phyloP scores from a whole-genome alignment of 1,140 invertebrate species.

The Charaxes varanes region DNA sequence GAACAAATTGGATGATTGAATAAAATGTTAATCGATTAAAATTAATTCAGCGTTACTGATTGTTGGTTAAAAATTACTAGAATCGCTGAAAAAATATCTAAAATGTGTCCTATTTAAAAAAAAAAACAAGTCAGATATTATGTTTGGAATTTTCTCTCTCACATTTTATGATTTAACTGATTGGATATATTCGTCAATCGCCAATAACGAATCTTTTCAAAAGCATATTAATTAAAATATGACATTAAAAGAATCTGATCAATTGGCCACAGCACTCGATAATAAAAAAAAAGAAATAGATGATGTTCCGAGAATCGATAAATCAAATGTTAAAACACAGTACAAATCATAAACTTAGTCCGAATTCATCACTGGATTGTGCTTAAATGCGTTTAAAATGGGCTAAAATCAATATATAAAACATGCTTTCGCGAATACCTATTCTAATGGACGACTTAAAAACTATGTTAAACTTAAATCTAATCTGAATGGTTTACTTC shows the following conservation, averaged over 20 bases:
- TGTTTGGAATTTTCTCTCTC: too few species aligned
- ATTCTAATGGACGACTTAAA: conserved; percentile 36
- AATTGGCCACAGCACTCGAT: conserved; percentile 29
- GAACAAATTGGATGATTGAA: conserved; percentile 25
- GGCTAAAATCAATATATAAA: conserved; percentile 61
- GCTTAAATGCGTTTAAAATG: conserved; percentile 31
- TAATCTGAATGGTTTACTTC: conserved; percentile 52
- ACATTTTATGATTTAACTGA: conserved; percentile 26
- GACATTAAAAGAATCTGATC: conserved; percentile 45
- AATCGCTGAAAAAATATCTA: conserved; percentile 21
- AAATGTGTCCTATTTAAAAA: conserved; percentile 36
- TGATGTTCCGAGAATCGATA: conserved; percentile 18
- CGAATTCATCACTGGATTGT: conserved; percentile 21
- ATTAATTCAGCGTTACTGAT: conserved; percentile 21
- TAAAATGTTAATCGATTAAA: conserved; percentile 36
- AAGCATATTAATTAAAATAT: conserved; percentile 63
- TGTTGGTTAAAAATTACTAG: neutral
- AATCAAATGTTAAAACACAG: conserved; percentile 55
- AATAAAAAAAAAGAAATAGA: conserved; percentile 22
- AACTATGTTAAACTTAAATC: conserved; percentile 28
- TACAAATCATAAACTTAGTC: conserved; percentile 23
- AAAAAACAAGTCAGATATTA: conserved; percentile 43
- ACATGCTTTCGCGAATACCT: conserved; percentile 48
- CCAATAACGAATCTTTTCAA: conserved; percentile 38
- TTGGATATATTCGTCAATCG: conserved; percentile 34